These are phyloP conservation scores for Xiphophorus hellerii DNA, from an alignment of 2,113 vertebrate genomes.

Conservation along the genomic window DNA sequence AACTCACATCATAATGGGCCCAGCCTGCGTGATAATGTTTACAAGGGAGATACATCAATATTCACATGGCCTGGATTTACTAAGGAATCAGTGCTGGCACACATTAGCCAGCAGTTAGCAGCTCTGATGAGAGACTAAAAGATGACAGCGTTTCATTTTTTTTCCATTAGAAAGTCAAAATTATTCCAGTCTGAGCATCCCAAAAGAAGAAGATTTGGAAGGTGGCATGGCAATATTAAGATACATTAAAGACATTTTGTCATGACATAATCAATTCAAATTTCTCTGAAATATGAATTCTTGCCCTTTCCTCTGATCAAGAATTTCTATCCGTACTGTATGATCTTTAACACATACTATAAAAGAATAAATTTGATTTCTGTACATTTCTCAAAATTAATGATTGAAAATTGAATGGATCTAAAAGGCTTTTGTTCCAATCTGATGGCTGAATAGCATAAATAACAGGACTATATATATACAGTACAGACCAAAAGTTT, in stretches of 20 bases:
- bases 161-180: not conserved
- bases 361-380: not conserved
- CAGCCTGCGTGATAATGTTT: slow-evolving; percentile 53
- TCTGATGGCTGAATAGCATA: no score
- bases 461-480: no score
- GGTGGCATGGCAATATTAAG: not conserved
- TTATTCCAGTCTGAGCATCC: not conserved
- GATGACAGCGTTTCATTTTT: slow-evolving; percentile 10
- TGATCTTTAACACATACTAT: not conserved
- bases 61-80: slow-evolving; percentile 50
- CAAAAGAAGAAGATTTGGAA: not conserved
- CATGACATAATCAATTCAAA: not conserved
- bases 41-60: slow-evolving; percentile 54
- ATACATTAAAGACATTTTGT: not conserved
- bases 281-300: not conserved
- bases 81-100: slow-evolving; percentile 28
- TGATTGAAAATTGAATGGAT: no score
- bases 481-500: no score
- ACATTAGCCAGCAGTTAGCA: slow-evolving; percentile 33
- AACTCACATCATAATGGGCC: slow-evolving; percentile 53
- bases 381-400: not conserved
- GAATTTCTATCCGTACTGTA: not conserved
- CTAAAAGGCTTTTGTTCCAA: no score
- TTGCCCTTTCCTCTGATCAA: not conserved
- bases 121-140: slow-evolving; percentile 33